phyloP scores from a whole-genome alignment of 1,140 invertebrate genomes.

The Thalassaphorura encarpata region DNA sequence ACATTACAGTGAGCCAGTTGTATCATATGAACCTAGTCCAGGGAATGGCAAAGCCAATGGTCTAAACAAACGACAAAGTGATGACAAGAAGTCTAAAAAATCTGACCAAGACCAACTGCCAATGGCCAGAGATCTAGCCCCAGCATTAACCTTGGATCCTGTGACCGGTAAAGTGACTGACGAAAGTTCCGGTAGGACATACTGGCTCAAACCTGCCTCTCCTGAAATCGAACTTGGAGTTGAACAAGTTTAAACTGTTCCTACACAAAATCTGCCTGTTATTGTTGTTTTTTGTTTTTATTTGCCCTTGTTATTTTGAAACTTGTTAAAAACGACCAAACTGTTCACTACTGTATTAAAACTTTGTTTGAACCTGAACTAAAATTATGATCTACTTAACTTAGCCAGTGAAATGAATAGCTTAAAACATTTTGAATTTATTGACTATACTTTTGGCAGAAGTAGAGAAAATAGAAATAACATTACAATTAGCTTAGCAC shows the following conservation, averaged over 20 bases:
- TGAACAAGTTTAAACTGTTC: too few relatives aligned
- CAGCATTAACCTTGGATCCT: constrained; percentile 22
- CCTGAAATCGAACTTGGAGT: not conserved
- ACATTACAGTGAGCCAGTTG: constrained; percentile 35
- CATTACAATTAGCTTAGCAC: too few relatives aligned
- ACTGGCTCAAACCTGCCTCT: constrained; percentile 28
- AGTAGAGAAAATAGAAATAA: too few relatives aligned
- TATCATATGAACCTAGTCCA: too few relatives aligned
- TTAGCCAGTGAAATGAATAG: too few relatives aligned
- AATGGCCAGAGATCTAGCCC: too few relatives aligned
- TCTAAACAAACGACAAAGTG: constrained; percentile 22
- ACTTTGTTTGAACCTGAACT: too few relatives aligned
- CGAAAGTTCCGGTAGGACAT: constrained; percentile 29
- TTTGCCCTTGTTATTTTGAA: not conserved
- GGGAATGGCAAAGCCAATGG: too few relatives aligned
- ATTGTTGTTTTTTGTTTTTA: not conserved
- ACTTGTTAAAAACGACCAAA: not conserved
- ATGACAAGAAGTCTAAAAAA: not conserved
- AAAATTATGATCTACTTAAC: too few relatives aligned
- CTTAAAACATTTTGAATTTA: too few relatives aligned
- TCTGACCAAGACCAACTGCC: not conserved
- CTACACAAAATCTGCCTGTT: not conserved
- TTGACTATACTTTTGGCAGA: too few relatives aligned
- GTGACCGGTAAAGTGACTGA: constrained; percentile 31
- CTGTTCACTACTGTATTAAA: not conserved